Evolutionary conservation across 1,140 invertebrate genomes (phyloP), one percentile per base, ranked within the genome.

Genomic region (Steinernema feltiae): DNA sequence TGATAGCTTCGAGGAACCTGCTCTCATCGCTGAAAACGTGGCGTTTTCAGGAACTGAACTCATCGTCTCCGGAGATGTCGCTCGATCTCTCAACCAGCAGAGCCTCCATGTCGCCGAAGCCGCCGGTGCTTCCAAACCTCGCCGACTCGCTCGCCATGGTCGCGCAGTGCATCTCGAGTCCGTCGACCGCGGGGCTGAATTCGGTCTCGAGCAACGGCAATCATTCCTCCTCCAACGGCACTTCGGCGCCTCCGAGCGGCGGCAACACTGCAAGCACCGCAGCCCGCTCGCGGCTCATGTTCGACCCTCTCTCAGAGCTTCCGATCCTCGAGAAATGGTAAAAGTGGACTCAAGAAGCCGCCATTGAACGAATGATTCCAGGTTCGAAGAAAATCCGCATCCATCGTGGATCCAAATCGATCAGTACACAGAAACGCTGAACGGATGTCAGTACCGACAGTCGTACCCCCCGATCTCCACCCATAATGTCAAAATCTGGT

Each of bases 401-500:
- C 84, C 84, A 18, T 80, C 82, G 2, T 85, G 84, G 84, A 75
- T 85, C 69, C 85, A 85, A 69, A 85, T 85, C 73, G 84, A 85
- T 48, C 80, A 85, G 74, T 86, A 80, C 73, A 85, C 84, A 0
- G 80, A 85, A 7, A 76, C 46, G 17, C 71, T 85, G 29, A 85
- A 85, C 75, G 73, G 71, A 12, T 76, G 80, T 17, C 77, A 72
- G 12, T 85, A 85, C 63, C 77, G 84, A 24, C 83, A 85, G 41
- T 85, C 81, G 63, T 85, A 85, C 35, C 84, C 84, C 31, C 84
- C 79, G 12, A 84, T 85, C 53, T 81, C 78, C 17, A 82, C 83
- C 15, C 84, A 85, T 74, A 85, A 85, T 71, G 84, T 85, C 27
- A 85, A 85, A 73, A 84, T 84, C 73, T 85, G 84, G 84, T 85